Base-by-base conservation (phyloP, 2,888 invertebrate genomes). In the Andricus curvator region DNA sequence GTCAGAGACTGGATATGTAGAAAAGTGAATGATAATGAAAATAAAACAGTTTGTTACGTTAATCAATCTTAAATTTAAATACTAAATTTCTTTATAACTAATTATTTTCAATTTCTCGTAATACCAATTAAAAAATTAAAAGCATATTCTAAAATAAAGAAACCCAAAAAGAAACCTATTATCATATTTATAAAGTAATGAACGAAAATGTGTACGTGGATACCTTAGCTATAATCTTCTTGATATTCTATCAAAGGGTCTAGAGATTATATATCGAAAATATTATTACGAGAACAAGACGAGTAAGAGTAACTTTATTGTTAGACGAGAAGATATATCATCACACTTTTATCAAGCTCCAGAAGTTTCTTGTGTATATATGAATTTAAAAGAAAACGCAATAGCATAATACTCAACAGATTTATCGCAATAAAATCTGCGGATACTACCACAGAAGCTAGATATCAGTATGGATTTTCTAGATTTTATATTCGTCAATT, bases 401-500 rank as follows among this genome's bases (percentile, higher is more conserved):
- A 60, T 22, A 22, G 22, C 56, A 60, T 60, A 11, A 60, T 22
- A 60, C n/a, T 22, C 11, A 4, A 22, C 11, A 60, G 56, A 60
- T 60, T 60, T 60, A 22, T 60, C 22, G 22, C 56, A 11, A 60
- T 60, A 60, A 60, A 60, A 60, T 11, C 56, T 60, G 22, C 56
- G 56, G 22, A 11, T 22, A 60, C 56, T 22, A 60, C 22, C 11
- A 48, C 22, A 29, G 3, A 25, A 70, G 20, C 29, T 48, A 67
- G n/a, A 67, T 13, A 67, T 67, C 66, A 33, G 22, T 41, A 48
- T 41, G 20, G 44, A 70, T 25, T 51, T 22, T 29, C 51, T 51
- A 11, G 25, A 4, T 70, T 70, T 51, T 70, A 70, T 51, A 20
- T 70, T 29, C 29, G 20, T 70, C 51, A 70, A 70, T 70, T 29